Evolutionary conservation across 2,888 invertebrate genomes (phyloP).

Genomic region (Andrena camellia): DNA sequence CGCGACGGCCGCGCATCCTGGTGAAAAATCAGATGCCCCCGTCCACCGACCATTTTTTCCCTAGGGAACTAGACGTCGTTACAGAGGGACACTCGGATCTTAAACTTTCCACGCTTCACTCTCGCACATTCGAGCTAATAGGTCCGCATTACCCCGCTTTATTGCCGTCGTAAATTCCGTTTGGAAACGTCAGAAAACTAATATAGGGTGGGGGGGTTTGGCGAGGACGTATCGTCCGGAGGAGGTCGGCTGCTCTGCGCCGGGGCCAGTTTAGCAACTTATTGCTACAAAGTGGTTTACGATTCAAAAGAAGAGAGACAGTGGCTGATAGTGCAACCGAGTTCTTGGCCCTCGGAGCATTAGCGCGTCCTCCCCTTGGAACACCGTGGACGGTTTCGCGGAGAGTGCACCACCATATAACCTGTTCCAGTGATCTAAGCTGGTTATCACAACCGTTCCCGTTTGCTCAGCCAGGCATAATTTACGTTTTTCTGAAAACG

Average conservation of each 20-base stretch:
- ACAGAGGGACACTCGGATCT: conserved; percentile 45
- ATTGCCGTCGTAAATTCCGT: conserved; percentile 68
- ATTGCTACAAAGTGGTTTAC: conserved; percentile 66
- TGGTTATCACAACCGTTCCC: conserved; percentile 73
- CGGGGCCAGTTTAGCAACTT: conserved; percentile 52
- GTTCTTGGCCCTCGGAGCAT: conserved; percentile 36
- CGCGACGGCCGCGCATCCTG: background rate
- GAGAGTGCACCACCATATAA: conserved; percentile 52
- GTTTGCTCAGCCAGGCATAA: conserved; percentile 64
- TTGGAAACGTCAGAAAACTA: conserved; percentile 64
- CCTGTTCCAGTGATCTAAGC: conserved; percentile 67
- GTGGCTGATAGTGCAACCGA: conserved; percentile 47
- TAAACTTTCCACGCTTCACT: conserved; percentile 50
- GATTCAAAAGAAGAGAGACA: conserved; percentile 54
- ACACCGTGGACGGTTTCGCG: conserved; percentile 34
- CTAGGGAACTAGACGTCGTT: conserved; percentile 55
- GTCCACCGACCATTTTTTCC: conserved; percentile 14
- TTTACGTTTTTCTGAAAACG: conserved; percentile 62
- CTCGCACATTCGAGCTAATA: conserved; percentile 62
- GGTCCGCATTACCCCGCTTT: conserved; percentile 65
- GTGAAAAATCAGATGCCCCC: background rate
- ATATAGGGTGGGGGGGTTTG: conserved; percentile 36
- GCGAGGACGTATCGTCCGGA: conserved; percentile 41
- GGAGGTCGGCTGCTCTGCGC: conserved; percentile 33
- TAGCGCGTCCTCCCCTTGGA: conserved; percentile 42